phyloP scores from a whole-genome alignment of 2,888 invertebrate species.

The Cephalotes varians region DNA sequence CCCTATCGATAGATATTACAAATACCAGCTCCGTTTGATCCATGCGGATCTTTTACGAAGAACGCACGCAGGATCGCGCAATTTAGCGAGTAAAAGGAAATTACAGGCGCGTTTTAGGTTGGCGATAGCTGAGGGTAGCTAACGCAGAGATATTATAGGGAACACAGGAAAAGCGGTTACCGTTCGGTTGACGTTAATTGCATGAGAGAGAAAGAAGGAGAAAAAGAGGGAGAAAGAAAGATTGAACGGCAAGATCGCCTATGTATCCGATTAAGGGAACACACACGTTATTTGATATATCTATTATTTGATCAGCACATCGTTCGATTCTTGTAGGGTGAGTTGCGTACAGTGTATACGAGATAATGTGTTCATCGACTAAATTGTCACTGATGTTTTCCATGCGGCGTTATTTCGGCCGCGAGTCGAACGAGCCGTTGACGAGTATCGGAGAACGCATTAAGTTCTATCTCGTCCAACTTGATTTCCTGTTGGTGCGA shows the following conservation, averaged over 20 bases:
- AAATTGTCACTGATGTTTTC: slow-evolving; percentile 69
- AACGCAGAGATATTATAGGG: slow-evolving; percentile 27
- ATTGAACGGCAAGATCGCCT: not conserved
- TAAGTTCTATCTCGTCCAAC: slow-evolving; percentile 55
- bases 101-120: slow-evolving; percentile 74
- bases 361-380: slow-evolving; percentile 70
- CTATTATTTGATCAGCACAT: slow-evolving; percentile 63
- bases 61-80: slow-evolving; percentile 64
- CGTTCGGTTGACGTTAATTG: slow-evolving; percentile 41
- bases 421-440: slow-evolving; percentile 49
- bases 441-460: slow-evolving; percentile 65
- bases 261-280: slow-evolving; percentile 21
- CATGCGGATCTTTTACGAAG: slow-evolving; percentile 57
- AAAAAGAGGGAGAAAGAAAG: slow-evolving; percentile 20
- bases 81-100: slow-evolving; percentile 76
- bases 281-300: slow-evolving; percentile 58
- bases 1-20: not conserved
- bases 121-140: slow-evolving; percentile 30
- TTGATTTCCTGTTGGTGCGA: slow-evolving; percentile 44
- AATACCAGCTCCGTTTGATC: slow-evolving; percentile 34
- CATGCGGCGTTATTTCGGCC: slow-evolving; percentile 54
- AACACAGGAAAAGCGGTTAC: slow-evolving; percentile 27
- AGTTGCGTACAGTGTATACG: slow-evolving; percentile 45
- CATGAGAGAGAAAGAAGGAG: not conserved
- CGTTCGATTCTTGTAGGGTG: slow-evolving; percentile 38